phyloP scores from a whole-genome alignment of 2,113 vertebrate genomes.

The Thymallus thymallus region DNA sequence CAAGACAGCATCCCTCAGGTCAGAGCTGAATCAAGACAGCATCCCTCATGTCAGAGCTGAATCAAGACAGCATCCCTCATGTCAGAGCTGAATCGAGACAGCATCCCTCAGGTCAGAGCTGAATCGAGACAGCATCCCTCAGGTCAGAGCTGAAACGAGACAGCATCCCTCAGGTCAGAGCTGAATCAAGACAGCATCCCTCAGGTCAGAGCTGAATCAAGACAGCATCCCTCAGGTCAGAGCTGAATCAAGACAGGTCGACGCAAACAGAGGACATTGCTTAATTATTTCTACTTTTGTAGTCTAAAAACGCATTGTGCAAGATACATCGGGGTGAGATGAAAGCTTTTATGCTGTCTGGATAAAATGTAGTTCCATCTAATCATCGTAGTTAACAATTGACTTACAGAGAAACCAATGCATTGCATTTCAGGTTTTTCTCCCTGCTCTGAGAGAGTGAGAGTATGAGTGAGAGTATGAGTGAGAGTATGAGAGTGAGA shows the following conservation, averaged over 20 bases:
- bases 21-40: neutral
- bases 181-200: too few relatives aligned
- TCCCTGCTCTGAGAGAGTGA: neutral
- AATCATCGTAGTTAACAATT: too few relatives aligned
- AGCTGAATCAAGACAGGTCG: conserved; percentile 35
- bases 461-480: too few relatives aligned
- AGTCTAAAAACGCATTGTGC: conserved; percentile 49
- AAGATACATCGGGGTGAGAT: conserved; percentile 15
- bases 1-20: too few relatives aligned
- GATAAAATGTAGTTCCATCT: too few relatives aligned
- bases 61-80: conserved; percentile 61
- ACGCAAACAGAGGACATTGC: conserved; percentile 63
- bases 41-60: conserved; percentile 14
- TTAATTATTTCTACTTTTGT: conserved; percentile 61
- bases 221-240: too few relatives aligned
- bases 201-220: too few relatives aligned
- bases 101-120: conserved; percentile 4
- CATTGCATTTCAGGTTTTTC: neutral
- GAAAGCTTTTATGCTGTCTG: conserved; percentile 11
- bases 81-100: conserved; percentile 30
- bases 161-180: too few relatives aligned
- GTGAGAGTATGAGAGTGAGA: too few relatives aligned
- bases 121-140: conserved; percentile 60
- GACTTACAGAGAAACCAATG: neutral
- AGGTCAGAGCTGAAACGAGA: conserved; percentile 54